These are phyloP conservation scores for Amniataba percoides DNA, from an alignment of 2,797 vertebrate genomes.

Conservation along the genomic window DNA sequence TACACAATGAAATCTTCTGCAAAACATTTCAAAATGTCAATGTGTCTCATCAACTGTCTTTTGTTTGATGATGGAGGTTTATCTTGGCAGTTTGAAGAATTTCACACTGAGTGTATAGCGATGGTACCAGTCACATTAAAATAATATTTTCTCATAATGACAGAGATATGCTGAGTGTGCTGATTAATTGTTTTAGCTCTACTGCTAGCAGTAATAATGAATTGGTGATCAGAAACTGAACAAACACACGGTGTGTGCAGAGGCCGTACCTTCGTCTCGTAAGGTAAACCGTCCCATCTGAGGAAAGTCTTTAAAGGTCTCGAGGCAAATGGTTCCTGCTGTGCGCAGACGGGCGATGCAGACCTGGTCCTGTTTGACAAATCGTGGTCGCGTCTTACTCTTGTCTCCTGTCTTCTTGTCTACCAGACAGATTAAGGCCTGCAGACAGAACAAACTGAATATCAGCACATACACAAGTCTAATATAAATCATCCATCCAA, in stretches of 20 bases:
- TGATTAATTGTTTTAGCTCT: no score
- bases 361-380: constrained; percentile 99
- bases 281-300: constrained; percentile 99
- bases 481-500: neutral
- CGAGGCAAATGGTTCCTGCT: constrained; percentile 98
- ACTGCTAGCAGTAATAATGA: neutral
- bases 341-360: constrained; percentile 97
- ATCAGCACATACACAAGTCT: neutral
- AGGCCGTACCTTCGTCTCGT: constrained; percentile 92
- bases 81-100: no score
- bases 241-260: neutral
- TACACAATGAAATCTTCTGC: neutral
- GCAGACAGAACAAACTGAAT: neutral
- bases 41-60: no score
- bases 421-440: constrained; percentile 99
- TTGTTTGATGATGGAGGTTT: no score
- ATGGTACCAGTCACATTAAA: neutral
- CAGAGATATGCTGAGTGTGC: neutral
- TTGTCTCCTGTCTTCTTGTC: constrained; percentile 98
- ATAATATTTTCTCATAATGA: neutral
- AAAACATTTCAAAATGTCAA: no score
- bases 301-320: constrained; percentile 99
- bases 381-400: constrained; percentile 95
- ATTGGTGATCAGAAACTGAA: neutral
- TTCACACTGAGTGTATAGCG: no score